These are phyloP conservation scores for Microplitis deprimator DNA, from an alignment of 2,888 invertebrate species.

Conservation along the genomic window DNA sequence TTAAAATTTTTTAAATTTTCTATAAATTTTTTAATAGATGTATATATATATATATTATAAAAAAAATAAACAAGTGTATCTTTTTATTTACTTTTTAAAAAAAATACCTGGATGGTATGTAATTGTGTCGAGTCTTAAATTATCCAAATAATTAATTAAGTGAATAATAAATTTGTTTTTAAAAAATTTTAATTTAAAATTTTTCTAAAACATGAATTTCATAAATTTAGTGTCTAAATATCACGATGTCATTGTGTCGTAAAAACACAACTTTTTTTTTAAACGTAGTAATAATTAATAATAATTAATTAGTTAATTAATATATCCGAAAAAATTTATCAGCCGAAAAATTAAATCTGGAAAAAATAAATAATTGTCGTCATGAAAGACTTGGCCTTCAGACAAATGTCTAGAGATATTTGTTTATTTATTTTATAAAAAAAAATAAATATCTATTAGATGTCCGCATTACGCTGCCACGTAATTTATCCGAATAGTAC, in stretches of 20 bases:
- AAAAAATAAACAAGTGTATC: constrained; percentile 66
- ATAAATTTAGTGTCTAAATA: constrained; percentile 67
- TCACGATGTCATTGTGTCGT: constrained; percentile 61
- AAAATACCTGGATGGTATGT: constrained; percentile 64
- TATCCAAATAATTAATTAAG: constrained; percentile 35
- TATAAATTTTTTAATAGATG: constrained; percentile 45
- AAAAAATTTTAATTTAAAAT: too few relatives aligned
- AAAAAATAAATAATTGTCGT: constrained; percentile 48
- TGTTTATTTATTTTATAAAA: constrained; percentile 32
- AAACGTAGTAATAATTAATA: constrained; percentile 44
- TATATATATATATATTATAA: constrained; percentile 58
- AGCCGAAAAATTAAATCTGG: constrained; percentile 38
- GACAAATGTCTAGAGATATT: constrained; percentile 31
- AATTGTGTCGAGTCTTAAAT: constrained; percentile 40
- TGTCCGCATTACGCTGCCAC: constrained; percentile 39
- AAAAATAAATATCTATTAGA: constrained; percentile 42
- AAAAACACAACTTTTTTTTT: constrained; percentile 53
- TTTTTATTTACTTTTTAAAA: constrained; percentile 48
- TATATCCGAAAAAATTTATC: constrained; percentile 42
- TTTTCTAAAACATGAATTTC: background rate
- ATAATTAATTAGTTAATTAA: constrained; percentile 39
- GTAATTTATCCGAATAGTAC: constrained; percentile 37
- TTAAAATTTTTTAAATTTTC: constrained; percentile 26
- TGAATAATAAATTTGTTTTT: constrained; percentile 10
- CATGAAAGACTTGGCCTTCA: constrained; percentile 47